These are phyloP conservation scores for Melieria picta DNA, from an alignment of 2,888 invertebrate species.

Conservation along the genomic window DNA sequence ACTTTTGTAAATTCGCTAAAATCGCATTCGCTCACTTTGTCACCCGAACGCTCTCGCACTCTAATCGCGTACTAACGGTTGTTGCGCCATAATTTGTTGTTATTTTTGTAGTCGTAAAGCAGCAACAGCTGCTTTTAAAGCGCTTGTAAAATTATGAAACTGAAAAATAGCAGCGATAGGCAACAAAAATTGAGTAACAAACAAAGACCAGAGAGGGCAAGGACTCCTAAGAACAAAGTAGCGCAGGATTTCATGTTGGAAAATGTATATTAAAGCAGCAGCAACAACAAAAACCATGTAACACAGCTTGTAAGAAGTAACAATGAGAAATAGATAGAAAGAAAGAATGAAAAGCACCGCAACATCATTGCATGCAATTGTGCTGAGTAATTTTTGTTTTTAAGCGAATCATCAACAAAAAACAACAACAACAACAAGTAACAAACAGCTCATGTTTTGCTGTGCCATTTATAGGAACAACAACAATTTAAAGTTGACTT, in stretches of 20 bases:
- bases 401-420: slow-evolving; percentile 11
- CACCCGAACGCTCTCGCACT: neutral
- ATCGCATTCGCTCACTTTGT: neutral
- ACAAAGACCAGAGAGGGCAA: neutral
- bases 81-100: neutral
- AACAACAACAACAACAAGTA: no score
- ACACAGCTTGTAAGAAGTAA: neutral
- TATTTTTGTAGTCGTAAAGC: slow-evolving; percentile 20
- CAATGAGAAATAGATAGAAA: neutral
- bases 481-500: no score
- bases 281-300: neutral
- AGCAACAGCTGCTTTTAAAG: slow-evolving; percentile 25
- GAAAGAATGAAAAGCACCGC: neutral
- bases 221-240: neutral
- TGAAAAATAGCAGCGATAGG: neutral
- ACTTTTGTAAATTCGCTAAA: neutral
- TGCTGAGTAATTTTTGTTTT: slow-evolving; percentile 4
- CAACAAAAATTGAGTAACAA: neutral
- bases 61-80: neutral
- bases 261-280: neutral
- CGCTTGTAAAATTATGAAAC: slow-evolving; percentile 18
- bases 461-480: no score
- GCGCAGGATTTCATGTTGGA: neutral
- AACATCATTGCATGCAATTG: slow-evolving; percentile 17
- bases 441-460: no score